These are phyloP conservation scores for Cercopithecus petaurista DNA, from an alignment of 2,797 vertebrate species.

Conservation along the genomic window DNA sequence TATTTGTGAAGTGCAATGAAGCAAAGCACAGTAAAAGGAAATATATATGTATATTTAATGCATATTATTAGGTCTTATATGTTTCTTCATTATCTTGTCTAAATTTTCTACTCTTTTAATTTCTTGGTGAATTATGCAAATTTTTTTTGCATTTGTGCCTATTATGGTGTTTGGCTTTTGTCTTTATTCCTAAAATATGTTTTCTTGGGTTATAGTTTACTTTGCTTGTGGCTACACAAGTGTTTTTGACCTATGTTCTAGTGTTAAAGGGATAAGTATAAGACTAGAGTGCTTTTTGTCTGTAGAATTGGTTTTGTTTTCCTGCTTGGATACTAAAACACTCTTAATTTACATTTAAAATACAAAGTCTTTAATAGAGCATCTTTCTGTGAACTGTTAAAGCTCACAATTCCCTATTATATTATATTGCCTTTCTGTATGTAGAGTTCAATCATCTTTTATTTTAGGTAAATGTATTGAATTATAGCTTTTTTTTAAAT, in stretches of 20 bases:
- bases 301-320: neutral
- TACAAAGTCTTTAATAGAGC: neutral
- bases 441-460: neutral
- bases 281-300: neutral
- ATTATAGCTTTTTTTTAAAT: neutral
- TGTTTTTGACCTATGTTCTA: neutral
- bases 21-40: neutral
- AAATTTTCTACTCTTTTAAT: neutral
- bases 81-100: neutral
- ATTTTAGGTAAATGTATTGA: neutral
- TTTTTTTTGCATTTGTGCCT: neutral
- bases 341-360: neutral
- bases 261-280: neutral
- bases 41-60: neutral
- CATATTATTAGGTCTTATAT: neutral
- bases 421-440: neutral
- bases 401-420: neutral
- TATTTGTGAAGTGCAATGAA: neutral
- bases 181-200: neutral
- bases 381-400: neutral
- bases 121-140: neutral
- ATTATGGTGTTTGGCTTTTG: neutral
- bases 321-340: neutral
- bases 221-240: neutral
- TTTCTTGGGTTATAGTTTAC: neutral